A percentile compares a stretch with the other conserved stretches of the same genome.
These are phyloP conservation scores for Drosophila simulans DNA, from an alignment of 1,140 invertebrate species.

Conservation along the genomic window DNA sequence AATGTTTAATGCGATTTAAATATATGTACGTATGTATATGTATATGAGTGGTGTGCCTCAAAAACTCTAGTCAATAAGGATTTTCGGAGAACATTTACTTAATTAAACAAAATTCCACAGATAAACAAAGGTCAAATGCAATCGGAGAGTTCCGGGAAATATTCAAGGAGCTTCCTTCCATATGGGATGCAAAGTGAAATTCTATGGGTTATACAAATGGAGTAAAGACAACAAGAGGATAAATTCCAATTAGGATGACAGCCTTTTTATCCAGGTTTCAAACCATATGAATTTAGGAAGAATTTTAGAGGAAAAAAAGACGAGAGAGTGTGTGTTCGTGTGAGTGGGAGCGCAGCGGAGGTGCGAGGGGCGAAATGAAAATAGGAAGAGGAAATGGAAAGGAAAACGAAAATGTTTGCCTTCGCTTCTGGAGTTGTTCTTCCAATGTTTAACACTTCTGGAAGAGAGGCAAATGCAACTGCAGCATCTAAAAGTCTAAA, in stretches of 20 bases:
- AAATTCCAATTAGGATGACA: conserved; percentile 14
- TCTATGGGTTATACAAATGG: not conserved
- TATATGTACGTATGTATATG: not conserved
- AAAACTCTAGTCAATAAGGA: not conserved
- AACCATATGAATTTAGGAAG: conserved; percentile 9
- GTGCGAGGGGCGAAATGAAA: not conserved
- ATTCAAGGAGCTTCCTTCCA: not conserved
- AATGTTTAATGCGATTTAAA: not conserved
- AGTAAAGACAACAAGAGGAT: conserved; percentile 9
- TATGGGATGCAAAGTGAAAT: not conserved
- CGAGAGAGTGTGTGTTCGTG: not conserved
- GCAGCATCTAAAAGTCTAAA: conserved; percentile 74
- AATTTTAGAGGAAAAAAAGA: conserved; percentile 11
- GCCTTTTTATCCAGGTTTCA: conserved; percentile 10
- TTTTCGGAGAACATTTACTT: not conserved
- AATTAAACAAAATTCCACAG: not conserved
- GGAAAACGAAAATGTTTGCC: conserved; percentile 7
- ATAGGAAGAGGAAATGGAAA: conserved; percentile 31
- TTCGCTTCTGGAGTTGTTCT: conserved; percentile 7
- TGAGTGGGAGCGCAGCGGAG: not conserved
- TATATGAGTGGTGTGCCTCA: not conserved
- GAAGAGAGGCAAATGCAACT: conserved; percentile 20
- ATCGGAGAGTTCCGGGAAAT: conserved; percentile 10
- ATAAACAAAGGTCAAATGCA: not conserved
- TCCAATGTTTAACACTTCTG: conserved; percentile 35